Base-by-base conservation (phyloP, 2,797 vertebrate genomes). In the Rhinatrema bivittatum region DNA sequence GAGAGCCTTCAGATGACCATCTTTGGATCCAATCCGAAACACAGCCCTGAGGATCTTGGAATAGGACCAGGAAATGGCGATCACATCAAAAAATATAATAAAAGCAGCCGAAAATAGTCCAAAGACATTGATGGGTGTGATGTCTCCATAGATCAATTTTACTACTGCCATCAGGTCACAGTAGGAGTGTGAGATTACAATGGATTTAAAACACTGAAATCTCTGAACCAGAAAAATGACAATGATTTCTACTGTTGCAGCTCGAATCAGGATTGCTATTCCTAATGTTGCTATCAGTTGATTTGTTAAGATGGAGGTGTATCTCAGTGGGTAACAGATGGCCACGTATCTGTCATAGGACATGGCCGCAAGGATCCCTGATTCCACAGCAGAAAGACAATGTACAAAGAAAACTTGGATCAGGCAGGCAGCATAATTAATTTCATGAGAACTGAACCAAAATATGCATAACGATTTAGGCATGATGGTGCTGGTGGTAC, bases 101-200 rank as follows among this genome's bases (percentile, higher is more conserved):
- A 84, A 32, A 16, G 89, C 47, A 27, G 82, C 84, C 19, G 47
- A 72, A 0, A 67, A 39, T 2, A 90, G 52, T 1, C 82, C 70
- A 0, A 86, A 65, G 4, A 83, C 38, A 20, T 70, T 16, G 11
- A 79, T 87, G 25, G 69, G 52, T 0, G 50, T 38, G 1, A 71
- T 76, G 62, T 73, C 59, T 10, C 56, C 29, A 1, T 81, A 74
- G 10, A 66, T 77, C 34, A 88, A 56, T 9, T 48, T 66, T 60
- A 86, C 63, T 7, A 90, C 44, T 1, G 82, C 85, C 4, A 78
- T 81, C 28, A 59, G 76, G 36, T 87, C 67, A 1, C 86, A 87
- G 22, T 82, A 87, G 42, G 74, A 68, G 4, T 87, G 79, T 1
- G 36, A 72, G 37, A 78, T 84, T 40, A 35, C 56, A 2, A 67